A percentile compares a stretch with the other conserved stretches of the same genome.
Evolutionary conservation across 2,888 invertebrate genomes (phyloP).

Genomic region (Exocentrus adspersus): DNA sequence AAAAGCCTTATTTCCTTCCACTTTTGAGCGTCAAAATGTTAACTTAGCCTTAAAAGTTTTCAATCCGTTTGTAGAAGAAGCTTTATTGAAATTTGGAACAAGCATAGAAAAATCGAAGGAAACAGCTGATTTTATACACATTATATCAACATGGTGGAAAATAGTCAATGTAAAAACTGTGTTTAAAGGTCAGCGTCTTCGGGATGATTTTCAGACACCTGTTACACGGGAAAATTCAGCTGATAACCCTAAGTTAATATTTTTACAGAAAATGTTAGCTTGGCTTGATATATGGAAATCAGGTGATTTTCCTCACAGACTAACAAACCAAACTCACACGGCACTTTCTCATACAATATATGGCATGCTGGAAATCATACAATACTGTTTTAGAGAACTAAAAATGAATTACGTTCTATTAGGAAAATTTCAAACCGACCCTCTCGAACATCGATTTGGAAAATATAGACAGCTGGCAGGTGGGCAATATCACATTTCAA

Average conservation of each 20-base stretch:
- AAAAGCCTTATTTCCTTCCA: conserved; percentile 28
- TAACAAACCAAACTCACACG: conserved; percentile 4
- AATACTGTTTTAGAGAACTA: conserved; percentile 18
- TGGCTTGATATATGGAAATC: conserved; percentile 19
- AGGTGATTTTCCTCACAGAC: neutral
- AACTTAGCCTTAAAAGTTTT: too few relatives aligned
- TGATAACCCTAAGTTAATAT: conserved; percentile 2
- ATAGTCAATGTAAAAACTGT: conserved; percentile 20
- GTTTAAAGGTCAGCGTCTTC: conserved; percentile 8
- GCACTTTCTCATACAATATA: conserved; percentile 3
- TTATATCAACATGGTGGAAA: conserved; percentile 24
- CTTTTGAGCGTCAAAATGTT: conserved; percentile 18
- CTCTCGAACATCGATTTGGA: conserved; percentile 17
- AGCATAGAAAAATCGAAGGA: conserved; percentile 8
- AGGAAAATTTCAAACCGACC: too few relatives aligned
- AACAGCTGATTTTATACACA: conserved; percentile 20
- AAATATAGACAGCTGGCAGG: conserved; percentile 16
- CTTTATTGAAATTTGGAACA: conserved; percentile 17
- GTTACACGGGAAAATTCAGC: neutral
- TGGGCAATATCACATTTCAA: conserved; percentile 10
- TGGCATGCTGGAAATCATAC: conserved; percentile 15
- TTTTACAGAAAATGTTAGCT: conserved; percentile 3
- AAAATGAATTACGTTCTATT: conserved; percentile 3
- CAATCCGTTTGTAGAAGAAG: conserved; percentile 18
- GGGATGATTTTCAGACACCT: conserved; percentile 1